Conservation (phyloP, 2,888 invertebrate species). For the Pammene aurita region DNA sequence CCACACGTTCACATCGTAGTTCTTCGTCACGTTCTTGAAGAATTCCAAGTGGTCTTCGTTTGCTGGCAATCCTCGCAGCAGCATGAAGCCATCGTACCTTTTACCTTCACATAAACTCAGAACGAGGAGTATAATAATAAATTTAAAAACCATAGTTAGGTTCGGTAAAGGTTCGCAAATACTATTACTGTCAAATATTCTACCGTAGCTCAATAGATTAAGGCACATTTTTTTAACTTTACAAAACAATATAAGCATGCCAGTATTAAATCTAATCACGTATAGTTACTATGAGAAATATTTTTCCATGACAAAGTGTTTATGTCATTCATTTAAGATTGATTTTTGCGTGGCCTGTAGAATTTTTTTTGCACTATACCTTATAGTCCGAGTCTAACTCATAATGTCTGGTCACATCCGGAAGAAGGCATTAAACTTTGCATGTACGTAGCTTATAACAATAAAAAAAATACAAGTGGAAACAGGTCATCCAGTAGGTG, state of each 20-base stretch:
- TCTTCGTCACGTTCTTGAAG: slow-evolving; percentile 52
- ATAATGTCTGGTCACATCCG: too few relatives aligned
- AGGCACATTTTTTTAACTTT: not conserved
- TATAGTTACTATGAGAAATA: too few relatives aligned
- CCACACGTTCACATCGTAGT: slow-evolving; percentile 63
- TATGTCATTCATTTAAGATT: too few relatives aligned
- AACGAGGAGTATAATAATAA: not conserved
- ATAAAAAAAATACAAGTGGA: too few relatives aligned
- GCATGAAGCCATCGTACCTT: slow-evolving; percentile 61
- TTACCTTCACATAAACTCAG: slow-evolving; percentile 45
- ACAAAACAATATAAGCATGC: not conserved
- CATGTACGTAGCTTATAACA: too few relatives aligned
- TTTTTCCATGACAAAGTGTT: too few relatives aligned
- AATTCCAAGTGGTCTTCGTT: slow-evolving; percentile 56
- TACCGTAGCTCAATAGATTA: slow-evolving; percentile 16
- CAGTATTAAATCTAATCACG: not conserved
- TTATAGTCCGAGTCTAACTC: too few relatives aligned
- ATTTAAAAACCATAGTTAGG: slow-evolving; percentile 6
- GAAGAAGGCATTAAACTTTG: too few relatives aligned
- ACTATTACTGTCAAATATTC: not conserved
- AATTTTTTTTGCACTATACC: too few relatives aligned
- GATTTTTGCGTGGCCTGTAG: too few relatives aligned
- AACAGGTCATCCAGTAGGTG: too few relatives aligned
- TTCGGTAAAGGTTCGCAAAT: not conserved
- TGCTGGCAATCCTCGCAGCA: slow-evolving; percentile 62